Percentiles rank a stretch among this genome's conserved stretches.
phyloP scores from a whole-genome alignment of 2,113 vertebrate species.

The Sclerurus mexicanus region DNA sequence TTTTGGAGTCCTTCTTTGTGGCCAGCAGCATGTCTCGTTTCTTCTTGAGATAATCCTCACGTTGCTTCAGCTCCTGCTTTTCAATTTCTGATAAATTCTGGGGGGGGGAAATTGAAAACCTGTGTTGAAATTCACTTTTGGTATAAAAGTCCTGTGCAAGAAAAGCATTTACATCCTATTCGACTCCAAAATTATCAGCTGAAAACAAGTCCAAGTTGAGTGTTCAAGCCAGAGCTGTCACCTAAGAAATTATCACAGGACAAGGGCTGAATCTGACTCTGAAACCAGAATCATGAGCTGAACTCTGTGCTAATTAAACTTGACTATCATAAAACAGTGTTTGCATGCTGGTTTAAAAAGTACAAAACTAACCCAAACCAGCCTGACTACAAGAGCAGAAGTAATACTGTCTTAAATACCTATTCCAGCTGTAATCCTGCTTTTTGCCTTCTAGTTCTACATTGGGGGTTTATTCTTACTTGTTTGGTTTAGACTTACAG shows the following conservation, averaged over 20 bases:
- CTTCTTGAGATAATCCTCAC: constrained; percentile 89
- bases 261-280: background rate
- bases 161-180: background rate
- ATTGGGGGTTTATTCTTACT: background rate
- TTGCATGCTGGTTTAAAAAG: background rate
- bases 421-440: background rate
- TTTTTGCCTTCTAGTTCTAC: background rate
- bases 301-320: background rate
- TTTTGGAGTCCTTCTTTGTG: constrained; percentile 83
- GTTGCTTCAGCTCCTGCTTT: constrained; percentile 87
- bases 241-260: background rate
- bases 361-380: background rate
- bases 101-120: fast-evolving
- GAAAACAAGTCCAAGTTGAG: background rate
- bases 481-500: constrained; percentile 33
- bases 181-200: background rate
- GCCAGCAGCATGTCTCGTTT: constrained; percentile 91
- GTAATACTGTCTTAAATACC: background rate
- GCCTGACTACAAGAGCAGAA: background rate
- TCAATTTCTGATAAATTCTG: constrained; percentile 84
- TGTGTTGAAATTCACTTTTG: background rate
- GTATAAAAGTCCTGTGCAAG: background rate
- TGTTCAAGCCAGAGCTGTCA: background rate
- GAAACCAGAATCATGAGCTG: background rate
- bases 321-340: background rate